Conservation (phyloP, 2,113 vertebrate genomes). For the Poeciliopsis turrubarensis region DNA sequence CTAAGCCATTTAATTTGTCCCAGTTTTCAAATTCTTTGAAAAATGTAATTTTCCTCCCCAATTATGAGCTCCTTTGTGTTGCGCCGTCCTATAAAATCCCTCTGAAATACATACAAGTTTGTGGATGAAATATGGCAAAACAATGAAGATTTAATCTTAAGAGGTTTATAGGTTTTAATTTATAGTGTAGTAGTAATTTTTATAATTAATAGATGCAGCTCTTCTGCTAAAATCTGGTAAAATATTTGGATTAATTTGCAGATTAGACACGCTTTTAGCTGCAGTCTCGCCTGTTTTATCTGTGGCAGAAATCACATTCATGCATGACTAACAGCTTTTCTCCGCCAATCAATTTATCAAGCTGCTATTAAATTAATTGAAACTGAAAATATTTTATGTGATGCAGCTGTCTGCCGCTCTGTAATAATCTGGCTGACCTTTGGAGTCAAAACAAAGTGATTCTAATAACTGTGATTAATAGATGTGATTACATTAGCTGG, state of each 20-base stretch:
- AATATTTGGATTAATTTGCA: background rate
- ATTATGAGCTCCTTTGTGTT: no score
- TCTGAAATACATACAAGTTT: no score
- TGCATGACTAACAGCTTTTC: conserved; percentile 23
- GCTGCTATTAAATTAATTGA: conserved; percentile 56
- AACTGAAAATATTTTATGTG: conserved; percentile 45
- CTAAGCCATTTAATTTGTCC: no score
- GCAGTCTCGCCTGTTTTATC: background rate
- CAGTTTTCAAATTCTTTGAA: no score
- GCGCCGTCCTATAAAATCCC: no score
- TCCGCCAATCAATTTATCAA: conserved; percentile 48
- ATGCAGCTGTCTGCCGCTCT: conserved; percentile 34
- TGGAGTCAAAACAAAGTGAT: conserved; percentile 16
- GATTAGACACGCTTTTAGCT: background rate
- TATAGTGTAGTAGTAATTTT: no score
- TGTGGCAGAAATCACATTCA: conserved; percentile 28
- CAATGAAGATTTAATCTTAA: no score
- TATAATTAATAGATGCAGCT: background rate
- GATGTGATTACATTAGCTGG: conserved; percentile 17
- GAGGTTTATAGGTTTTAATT: no score
- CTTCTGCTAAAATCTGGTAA: background rate
- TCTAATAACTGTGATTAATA: conserved; percentile 41
- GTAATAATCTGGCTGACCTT: conserved; percentile 38
- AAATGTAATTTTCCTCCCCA: no score
- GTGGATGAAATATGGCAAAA: no score